phyloP scores from a whole-genome alignment of 1,140 invertebrate species.

The Danaus plexippus region DNA sequence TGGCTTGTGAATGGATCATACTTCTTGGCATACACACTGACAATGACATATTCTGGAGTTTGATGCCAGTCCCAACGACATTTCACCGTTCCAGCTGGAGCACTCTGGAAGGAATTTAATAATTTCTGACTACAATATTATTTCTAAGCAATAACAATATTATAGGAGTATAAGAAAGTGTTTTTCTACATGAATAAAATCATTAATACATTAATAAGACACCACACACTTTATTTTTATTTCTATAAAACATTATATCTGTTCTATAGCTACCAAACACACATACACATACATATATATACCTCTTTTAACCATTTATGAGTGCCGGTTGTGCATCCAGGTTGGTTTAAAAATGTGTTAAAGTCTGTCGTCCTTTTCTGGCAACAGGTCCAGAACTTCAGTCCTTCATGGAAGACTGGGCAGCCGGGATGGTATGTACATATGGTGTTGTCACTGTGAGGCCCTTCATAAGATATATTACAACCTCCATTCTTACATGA shows the following conservation, averaged over 20 bases:
- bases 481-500: conserved; percentile 92
- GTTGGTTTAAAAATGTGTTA: conserved; percentile 90
- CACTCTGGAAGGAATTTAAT: conserved; percentile 48
- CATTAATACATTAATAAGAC: too few species aligned
- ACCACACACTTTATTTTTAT: too few species aligned
- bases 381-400: conserved; percentile 99
- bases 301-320: conserved; percentile 92
- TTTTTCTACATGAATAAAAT: too few species aligned
- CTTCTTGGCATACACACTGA: conserved; percentile 93
- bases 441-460: conserved; percentile 74
- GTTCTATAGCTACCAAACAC: too few species aligned
- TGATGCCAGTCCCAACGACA: conserved; percentile 97
- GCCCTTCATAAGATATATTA: conserved; percentile 79
- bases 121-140: conserved; percentile 8
- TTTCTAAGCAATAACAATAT: too few species aligned
- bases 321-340: conserved; percentile 84
- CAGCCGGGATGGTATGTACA: conserved; percentile 92
- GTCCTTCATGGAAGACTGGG: conserved; percentile 97
- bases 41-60: conserved; percentile 84
- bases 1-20: conserved; percentile 83
- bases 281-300: not conserved
- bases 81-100: conserved; percentile 73
- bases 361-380: conserved; percentile 95
- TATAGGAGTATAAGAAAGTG: too few species aligned
- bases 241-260: too few species aligned